Evolutionary conservation across 2,797 vertebrate species (phyloP).

Genomic region (Cyclura pinguis): DNA sequence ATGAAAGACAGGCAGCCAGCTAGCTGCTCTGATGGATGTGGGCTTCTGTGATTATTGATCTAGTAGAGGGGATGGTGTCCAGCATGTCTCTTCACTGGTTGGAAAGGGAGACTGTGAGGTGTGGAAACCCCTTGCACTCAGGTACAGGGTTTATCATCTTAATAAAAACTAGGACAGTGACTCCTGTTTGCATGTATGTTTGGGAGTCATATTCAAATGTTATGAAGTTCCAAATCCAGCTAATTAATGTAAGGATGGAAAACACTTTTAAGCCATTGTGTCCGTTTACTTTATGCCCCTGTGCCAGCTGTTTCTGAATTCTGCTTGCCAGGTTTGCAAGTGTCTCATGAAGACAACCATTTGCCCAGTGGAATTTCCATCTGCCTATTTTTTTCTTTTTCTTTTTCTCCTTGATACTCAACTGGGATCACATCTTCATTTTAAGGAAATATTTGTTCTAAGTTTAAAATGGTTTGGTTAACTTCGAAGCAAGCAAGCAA

Average conservation of each 20-base stretch:
- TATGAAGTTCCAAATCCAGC: not conserved
- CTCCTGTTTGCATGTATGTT: not conserved
- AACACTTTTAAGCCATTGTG: not conserved
- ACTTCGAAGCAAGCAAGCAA: not conserved
- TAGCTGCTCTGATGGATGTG: not conserved
- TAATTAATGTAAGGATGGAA: not conserved
- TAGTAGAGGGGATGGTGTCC: not conserved
- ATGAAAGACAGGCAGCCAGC: not conserved
- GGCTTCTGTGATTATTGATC: not conserved
- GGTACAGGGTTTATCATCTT: too few relatives aligned
- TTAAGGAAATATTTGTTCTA: not conserved
- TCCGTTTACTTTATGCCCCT: not conserved
- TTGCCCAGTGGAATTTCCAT: not conserved
- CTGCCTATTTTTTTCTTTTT: not conserved
- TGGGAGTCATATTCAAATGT: not conserved
- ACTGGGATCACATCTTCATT: not conserved
- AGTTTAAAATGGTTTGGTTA: not conserved
- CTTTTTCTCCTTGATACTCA: not conserved
- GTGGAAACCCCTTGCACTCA: not conserved
- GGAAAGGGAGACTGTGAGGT: not conserved
- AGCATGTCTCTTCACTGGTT: not conserved
- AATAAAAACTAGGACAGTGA: not conserved
- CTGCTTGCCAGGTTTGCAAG: not conserved
- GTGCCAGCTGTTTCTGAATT: not conserved
- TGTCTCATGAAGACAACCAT: not conserved